Evolutionary conservation across 2,113 vertebrate species (phyloP).

Genomic region (Brachyhypopomus occidentalis): DNA sequence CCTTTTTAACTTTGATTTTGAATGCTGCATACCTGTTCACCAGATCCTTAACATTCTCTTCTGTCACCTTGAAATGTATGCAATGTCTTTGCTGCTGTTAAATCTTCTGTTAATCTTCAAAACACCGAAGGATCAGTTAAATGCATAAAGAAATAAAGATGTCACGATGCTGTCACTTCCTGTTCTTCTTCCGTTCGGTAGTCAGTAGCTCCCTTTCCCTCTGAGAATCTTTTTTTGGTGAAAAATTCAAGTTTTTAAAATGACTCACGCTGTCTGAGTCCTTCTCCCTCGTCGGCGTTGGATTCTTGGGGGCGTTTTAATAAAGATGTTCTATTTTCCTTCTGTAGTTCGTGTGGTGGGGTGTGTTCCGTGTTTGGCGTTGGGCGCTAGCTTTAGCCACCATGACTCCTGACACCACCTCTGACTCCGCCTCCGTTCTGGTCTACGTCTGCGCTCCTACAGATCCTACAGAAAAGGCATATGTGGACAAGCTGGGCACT

Average conservation of each 20-base stretch:
- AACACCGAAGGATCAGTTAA: not conserved
- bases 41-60: not conserved
- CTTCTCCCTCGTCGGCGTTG: not conserved
- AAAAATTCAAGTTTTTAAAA: not conserved
- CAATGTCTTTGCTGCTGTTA: not conserved
- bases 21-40: constrained; percentile 17
- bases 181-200: not conserved
- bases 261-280: not conserved
- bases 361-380: not conserved
- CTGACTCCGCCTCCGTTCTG: no score
- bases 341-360: not conserved
- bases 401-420: no score
- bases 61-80: not conserved
- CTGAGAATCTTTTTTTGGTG: not conserved
- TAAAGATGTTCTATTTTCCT: constrained; percentile 14
- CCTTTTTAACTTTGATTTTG: not conserved
- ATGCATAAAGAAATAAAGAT: not conserved
- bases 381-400: not conserved
- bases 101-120: not conserved
- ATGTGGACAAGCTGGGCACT: no score
- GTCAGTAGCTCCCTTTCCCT: no score
- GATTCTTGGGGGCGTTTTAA: not conserved
- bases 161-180: not conserved
- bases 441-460: no score
- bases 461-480: no score